phyloP scores from a whole-genome alignment of 2,888 invertebrate species.

The Ichneumoninae sp. region DNA sequence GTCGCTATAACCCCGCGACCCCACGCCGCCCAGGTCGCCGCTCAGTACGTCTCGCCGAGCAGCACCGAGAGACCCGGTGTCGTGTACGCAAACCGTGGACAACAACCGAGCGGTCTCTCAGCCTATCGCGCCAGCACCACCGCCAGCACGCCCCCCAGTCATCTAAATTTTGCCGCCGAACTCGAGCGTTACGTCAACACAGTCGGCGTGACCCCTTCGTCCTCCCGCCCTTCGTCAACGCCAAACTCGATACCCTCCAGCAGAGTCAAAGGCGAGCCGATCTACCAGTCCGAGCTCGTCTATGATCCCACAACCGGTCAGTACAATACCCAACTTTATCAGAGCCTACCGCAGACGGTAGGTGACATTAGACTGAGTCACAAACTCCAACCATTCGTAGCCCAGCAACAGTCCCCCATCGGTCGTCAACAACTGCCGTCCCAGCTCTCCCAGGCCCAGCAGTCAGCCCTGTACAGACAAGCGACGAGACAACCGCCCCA shows the following conservation, averaged over 20 bases:
- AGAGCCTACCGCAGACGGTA: conserved; percentile 90
- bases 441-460: conserved; percentile 78
- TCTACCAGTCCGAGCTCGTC: conserved; percentile 91
- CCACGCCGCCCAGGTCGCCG: conserved; percentile 81
- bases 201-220: conserved; percentile 80
- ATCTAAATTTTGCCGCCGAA: conserved; percentile 90
- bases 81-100: conserved; percentile 80
- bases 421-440: conserved; percentile 87
- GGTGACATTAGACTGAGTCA: conserved; percentile 91
- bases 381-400: conserved; percentile 91
- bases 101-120: conserved; percentile 75
- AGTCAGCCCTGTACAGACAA: conserved; percentile 76
- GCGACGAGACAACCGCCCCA: conserved; percentile 70
- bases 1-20: conserved; percentile 87
- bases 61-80: conserved; percentile 83
- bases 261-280: conserved; percentile 85
- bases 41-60: conserved; percentile 82
- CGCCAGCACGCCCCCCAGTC: conserved; percentile 71
- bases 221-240: conserved; percentile 66
- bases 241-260: conserved; percentile 64
- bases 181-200: conserved; percentile 88
- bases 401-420: conserved; percentile 86
- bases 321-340: conserved; percentile 92
- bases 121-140: conserved; percentile 75
- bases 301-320: conserved; percentile 91